Conservation (phyloP, 2,888 invertebrate genomes). For the Scaptomyza polygonia region DNA sequence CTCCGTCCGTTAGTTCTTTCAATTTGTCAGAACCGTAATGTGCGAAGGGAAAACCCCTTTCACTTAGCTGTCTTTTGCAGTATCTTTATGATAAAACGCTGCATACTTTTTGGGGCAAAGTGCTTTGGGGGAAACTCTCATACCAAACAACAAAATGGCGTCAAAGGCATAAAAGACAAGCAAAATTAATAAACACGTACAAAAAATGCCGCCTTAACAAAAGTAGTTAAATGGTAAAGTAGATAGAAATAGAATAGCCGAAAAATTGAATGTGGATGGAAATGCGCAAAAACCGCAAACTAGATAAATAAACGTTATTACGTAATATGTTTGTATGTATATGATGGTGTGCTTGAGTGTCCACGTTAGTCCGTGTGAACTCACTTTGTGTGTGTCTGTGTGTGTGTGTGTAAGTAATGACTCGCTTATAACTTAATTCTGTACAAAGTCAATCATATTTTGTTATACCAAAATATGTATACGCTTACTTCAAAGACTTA, state of each 20-base stretch:
- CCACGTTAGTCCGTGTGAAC: conserved; percentile 1
- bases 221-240: conserved; percentile 16
- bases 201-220: conserved; percentile 3
- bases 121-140: conserved; percentile 6
- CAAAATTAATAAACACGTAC: conserved; percentile 66
- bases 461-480: neutral
- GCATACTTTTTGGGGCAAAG: conserved; percentile 57
- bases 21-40: conserved; percentile 29
- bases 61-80: conserved; percentile 17
- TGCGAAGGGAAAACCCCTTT: neutral
- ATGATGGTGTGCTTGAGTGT: conserved; percentile 9
- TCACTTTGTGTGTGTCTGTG: conserved; percentile 1
- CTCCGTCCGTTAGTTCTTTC: no score
- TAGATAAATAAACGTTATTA: conserved; percentile 79
- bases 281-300: conserved; percentile 54
- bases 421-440: conserved; percentile 38
- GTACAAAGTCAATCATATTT: conserved; percentile 16
- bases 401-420: conserved; percentile 42
- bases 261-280: conserved; percentile 13
- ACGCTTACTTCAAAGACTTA: neutral
- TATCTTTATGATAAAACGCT: conserved; percentile 41
- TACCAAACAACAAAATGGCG: conserved; percentile 20
- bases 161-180: conserved; percentile 34
- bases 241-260: conserved; percentile 13
- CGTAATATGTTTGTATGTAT: conserved; percentile 62